These are phyloP conservation scores for Hesperophylax magnus DNA, from an alignment of 1,140 invertebrate species.

Conservation along the genomic window DNA sequence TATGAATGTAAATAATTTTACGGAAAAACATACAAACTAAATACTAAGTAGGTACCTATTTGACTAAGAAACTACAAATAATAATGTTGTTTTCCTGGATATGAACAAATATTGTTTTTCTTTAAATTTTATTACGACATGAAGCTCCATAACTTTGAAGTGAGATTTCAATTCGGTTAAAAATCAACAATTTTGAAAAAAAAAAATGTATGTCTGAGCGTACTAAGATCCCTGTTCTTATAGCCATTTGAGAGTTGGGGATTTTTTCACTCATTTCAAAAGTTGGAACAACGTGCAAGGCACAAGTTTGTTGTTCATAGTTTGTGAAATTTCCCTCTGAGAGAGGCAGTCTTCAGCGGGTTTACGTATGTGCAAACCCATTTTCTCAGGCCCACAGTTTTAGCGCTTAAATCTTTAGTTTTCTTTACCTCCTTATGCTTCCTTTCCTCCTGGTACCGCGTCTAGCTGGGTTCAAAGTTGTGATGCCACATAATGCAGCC, in stretches of 20 bases:
- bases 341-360: slow-evolving; percentile 4
- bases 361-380: slow-evolving; percentile 53
- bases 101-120: no score
- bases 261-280: slow-evolving; percentile 22
- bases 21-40: no score
- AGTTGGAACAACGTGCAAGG: slow-evolving; percentile 47
- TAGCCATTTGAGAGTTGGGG: background rate
- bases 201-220: background rate
- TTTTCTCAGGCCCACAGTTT: slow-evolving; percentile 50
- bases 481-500: slow-evolving; percentile 20
- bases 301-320: slow-evolving; percentile 37
- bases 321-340: slow-evolving; percentile 42
- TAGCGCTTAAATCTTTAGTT: slow-evolving; percentile 37
- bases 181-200: no score
- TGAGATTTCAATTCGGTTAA: no score
- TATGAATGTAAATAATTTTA: no score
- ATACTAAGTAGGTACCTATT: no score
- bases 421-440: slow-evolving; percentile 15
- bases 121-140: no score
- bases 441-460: slow-evolving; percentile 20
- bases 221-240: background rate
- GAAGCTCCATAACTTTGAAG: no score
- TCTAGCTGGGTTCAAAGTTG: slow-evolving; percentile 29
- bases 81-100: no score
- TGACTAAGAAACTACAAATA: no score